Base-by-base conservation (phyloP, 2,888 invertebrate genomes). In the Ophion slaviceki region DNA sequence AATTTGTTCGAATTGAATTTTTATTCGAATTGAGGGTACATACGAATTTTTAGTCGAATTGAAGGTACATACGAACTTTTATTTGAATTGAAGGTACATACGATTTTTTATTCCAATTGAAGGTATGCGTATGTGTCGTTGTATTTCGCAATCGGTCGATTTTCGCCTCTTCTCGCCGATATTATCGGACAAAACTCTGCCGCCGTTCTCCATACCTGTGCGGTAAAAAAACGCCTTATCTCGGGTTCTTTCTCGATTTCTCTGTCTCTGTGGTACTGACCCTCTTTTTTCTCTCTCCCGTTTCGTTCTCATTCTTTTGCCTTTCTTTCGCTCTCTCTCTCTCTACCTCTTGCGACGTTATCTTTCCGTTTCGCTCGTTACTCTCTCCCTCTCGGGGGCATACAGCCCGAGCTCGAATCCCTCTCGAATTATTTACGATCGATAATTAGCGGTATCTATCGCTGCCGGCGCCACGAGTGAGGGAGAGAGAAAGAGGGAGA, bases 361-460 rank as follows among this genome's bases (percentile, higher is more conserved):
- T 80, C 74, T 66, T 11, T 72, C 45, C 72, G 72, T 80, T 74
- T 67, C 80, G 72, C 75, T 57, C 70, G 68, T 59, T 66, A 71
- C 81, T 74, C 64, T 85, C 47, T 67, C 72, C 53, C 71, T 62
- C 59, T 77, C 61, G 47, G 74, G 68, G 72, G 59, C 53, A 74
- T 79, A 28, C 36, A 59, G 36, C 20, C 20, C 59, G 74, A 40
- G 67, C 62, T 89, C 90, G 88, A 89, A 90, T 89, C 88, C 88
- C 88, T 89, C 89, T 89, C 87, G 90, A 74, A 84, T 94, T 92
- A 94, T 94, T 94, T 94, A 94, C 92, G 94, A 93, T 93, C 94
- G 92, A 94, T 94, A 94, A 94, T 94, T 94, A 94, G 94, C 91
- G 92, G 94, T 94, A 94, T 94, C 94, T 93, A 93, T 93, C 93